Conservation (phyloP, 2,797 vertebrate species). For the Neoniphon sammara region DNA sequence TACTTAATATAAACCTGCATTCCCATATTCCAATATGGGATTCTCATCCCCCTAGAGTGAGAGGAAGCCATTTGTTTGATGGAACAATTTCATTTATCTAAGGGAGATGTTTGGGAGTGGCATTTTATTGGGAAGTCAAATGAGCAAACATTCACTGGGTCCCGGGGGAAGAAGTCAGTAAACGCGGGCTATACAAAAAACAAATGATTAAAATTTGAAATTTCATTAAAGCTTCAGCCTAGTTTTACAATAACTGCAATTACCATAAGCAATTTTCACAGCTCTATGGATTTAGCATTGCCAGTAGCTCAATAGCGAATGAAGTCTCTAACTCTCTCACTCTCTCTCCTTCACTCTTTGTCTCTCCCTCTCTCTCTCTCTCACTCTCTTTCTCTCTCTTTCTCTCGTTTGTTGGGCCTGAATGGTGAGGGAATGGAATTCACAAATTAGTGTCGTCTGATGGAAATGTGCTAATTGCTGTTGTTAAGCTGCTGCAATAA, state of each 20-base stretch:
- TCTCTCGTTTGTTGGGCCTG: constrained; percentile 51
- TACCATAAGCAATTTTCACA: constrained; percentile 78
- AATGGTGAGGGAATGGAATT: constrained; percentile 78
- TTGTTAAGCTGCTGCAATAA: constrained; percentile 84
- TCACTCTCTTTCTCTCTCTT: constrained; percentile 39
- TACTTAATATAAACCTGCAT: constrained; percentile 16
- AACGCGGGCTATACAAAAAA: constrained; percentile 66
- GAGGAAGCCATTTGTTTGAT: constrained; percentile 53
- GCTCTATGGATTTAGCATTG: constrained; percentile 74
- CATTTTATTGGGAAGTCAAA: constrained; percentile 57
- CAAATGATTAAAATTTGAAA: constrained; percentile 76
- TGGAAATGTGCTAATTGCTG: constrained; percentile 86
- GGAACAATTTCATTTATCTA: constrained; percentile 57
- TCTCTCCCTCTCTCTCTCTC: constrained; percentile 31
- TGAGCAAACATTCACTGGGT: constrained; percentile 48
- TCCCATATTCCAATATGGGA: constrained; percentile 29
- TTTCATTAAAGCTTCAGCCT: constrained; percentile 75
- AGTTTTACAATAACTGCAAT: constrained; percentile 77
- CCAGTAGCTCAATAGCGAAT: constrained; percentile 71
- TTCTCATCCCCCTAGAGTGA: constrained; percentile 21
- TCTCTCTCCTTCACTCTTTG: constrained; percentile 35
- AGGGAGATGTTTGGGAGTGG: constrained; percentile 27
- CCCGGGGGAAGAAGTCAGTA: constrained; percentile 44
- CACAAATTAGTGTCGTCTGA: constrained; percentile 85
- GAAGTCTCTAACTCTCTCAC: constrained; percentile 51